These are phyloP conservation scores for Paracanthobrama guichenoti DNA, from an alignment of 2,113 vertebrate species.

Conservation along the genomic window DNA sequence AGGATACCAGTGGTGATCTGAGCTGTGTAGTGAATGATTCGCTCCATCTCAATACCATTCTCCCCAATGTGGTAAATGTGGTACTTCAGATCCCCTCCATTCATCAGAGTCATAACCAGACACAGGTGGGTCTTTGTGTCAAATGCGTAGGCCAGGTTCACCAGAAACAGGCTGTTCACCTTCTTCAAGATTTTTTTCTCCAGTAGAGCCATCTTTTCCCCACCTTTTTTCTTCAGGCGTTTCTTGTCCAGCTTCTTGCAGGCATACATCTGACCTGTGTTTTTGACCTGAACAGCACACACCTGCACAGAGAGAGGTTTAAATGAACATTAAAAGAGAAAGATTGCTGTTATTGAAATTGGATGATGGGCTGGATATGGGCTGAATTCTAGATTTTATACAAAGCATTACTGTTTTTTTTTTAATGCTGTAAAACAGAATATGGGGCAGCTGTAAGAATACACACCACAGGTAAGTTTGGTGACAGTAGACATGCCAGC, in stretches of 20 bases:
- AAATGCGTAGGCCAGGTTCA: constrained; percentile 86
- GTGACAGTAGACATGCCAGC: too few species aligned
- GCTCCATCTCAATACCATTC: constrained; percentile 87
- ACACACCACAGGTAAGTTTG: neutral
- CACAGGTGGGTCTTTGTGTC: constrained; percentile 88
- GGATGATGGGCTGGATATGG: neutral
- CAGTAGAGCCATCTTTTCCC: constrained; percentile 83
- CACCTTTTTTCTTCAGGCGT: constrained; percentile 86
- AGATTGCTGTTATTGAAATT: neutral
- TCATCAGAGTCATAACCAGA: constrained; percentile 94
- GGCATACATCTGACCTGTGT: constrained; percentile 89
- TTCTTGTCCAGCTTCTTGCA: constrained; percentile 95
- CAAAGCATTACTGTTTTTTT: neutral
- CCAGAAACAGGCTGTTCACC: constrained; percentile 86
- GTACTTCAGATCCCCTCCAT: constrained; percentile 92
- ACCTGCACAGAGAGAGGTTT: constrained; percentile 69
- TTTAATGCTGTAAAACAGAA: neutral
- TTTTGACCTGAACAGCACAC: constrained; percentile 88
- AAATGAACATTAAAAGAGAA: neutral
- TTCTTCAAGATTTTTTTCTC: constrained; percentile 89
- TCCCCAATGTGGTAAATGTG: constrained; percentile 93
- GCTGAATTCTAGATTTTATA: neutral
- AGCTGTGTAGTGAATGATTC: constrained; percentile 90
- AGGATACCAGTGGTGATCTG: constrained; percentile 91
- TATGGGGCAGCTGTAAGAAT: neutral